Percentiles rank a stretch among this genome's conserved stretches.
Conservation (phyloP, 2,113 vertebrate species). For the Megaptera novaeangliae region DNA sequence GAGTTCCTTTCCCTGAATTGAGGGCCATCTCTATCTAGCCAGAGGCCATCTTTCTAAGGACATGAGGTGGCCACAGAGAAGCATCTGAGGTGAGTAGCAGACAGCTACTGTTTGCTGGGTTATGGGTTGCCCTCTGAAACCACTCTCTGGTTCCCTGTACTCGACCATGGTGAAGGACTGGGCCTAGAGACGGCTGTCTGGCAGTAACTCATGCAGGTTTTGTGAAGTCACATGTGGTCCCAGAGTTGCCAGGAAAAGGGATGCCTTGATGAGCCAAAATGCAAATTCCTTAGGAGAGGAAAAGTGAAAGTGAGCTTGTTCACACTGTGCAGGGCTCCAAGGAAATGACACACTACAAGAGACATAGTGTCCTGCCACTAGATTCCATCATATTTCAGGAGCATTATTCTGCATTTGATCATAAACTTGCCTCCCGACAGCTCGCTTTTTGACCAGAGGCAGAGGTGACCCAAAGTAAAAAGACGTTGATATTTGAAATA, state of each 20-base stretch:
- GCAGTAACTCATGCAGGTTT: conserved; percentile 63
- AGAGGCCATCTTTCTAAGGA: neutral
- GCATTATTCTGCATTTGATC: conserved; percentile 37
- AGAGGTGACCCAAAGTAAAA: conserved; percentile 20
- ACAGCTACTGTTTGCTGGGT: neutral
- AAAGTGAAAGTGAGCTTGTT: conserved; percentile 77
- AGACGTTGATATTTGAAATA: neutral
- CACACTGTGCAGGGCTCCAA: conserved; percentile 67
- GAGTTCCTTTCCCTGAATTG: neutral
- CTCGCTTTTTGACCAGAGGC: neutral
- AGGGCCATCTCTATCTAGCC: neutral
- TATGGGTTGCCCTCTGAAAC: neutral
- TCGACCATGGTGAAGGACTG: conserved; percentile 23
- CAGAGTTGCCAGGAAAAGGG: conserved; percentile 69
- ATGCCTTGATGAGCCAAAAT: conserved; percentile 74
- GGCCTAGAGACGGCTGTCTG: conserved; percentile 48
- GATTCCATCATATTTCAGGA: neutral
- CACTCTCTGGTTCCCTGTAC: neutral
- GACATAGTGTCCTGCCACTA: conserved; percentile 43
- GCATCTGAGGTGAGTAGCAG: neutral
- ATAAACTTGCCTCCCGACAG: neutral
- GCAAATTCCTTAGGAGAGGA: conserved; percentile 70
- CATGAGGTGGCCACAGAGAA: neutral
- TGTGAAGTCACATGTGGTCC: conserved; percentile 75
- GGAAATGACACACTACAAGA: conserved; percentile 40